Evolutionary conservation across 1,140 invertebrate species (phyloP).

Genomic region (Phymastichus coffea): DNA sequence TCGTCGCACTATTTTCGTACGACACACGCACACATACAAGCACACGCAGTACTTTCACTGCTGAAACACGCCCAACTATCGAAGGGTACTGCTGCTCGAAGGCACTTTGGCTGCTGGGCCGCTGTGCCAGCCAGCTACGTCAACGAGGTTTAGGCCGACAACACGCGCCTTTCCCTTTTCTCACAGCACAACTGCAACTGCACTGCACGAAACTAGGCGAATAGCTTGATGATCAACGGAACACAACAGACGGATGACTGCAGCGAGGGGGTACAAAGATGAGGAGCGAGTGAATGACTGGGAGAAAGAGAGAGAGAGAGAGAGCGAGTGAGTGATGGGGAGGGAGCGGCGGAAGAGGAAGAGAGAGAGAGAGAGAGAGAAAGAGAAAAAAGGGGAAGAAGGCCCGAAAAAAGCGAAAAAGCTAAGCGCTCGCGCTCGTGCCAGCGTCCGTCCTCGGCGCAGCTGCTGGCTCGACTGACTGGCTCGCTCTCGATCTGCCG

Average conservation of each 20-base stretch:
- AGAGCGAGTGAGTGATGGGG: background rate
- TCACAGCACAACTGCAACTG: too few species aligned
- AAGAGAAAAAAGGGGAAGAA: background rate
- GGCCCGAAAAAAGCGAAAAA: slow-evolving; percentile 23
- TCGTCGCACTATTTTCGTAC: too few species aligned
- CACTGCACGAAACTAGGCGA: too few species aligned
- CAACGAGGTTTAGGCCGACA: too few species aligned
- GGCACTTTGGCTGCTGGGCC: slow-evolving; percentile 1
- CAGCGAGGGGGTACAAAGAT: too few species aligned
- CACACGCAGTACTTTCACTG: too few species aligned
- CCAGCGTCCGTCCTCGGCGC: slow-evolving; percentile 17
- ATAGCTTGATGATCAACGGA: too few species aligned
- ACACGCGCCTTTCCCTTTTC: too few species aligned
- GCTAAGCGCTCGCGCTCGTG: slow-evolving; percentile 9
- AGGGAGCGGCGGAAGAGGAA: background rate
- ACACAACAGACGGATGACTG: too few species aligned
- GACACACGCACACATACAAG: too few species aligned
- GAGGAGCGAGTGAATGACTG: background rate
- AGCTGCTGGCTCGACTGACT: slow-evolving; percentile 10
- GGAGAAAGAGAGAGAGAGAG: background rate
- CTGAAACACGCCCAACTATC: too few species aligned
- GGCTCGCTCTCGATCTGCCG: background rate
- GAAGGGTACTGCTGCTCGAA: background rate
- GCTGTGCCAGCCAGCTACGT: too few species aligned
- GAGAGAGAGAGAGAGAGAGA: background rate